These are phyloP conservation scores for Drymodes brunneopygia DNA, from an alignment of 2,113 vertebrate species.

Conservation along the genomic window DNA sequence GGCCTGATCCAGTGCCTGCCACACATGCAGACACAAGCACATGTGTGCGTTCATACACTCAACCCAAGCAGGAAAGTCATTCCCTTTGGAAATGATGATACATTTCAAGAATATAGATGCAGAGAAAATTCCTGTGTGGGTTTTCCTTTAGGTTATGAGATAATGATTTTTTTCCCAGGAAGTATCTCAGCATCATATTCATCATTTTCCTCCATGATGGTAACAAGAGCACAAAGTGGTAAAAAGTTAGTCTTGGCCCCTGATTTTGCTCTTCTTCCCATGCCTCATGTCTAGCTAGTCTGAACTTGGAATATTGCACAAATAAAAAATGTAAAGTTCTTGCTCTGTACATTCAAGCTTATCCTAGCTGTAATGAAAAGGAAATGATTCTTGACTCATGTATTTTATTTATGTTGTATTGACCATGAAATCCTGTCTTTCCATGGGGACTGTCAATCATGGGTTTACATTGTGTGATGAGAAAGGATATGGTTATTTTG, in stretches of 20 bases:
- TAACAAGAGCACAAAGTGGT: background rate
- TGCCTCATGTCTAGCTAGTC: background rate
- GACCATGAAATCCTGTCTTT: background rate
- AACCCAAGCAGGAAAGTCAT: fast-evolving
- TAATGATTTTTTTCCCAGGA: background rate
- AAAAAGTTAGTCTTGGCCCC: background rate
- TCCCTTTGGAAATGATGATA: background rate
- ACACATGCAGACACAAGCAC: fast-evolving
- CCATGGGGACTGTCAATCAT: background rate
- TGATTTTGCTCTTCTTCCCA: background rate
- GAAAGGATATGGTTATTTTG: background rate
- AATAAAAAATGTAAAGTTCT: background rate
- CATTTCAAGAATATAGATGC: background rate
- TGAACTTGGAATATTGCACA: background rate
- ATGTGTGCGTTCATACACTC: fast-evolving
- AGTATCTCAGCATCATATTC: background rate
- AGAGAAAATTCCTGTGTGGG: background rate
- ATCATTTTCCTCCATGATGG: background rate
- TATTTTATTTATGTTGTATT: background rate
- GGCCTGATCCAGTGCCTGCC: background rate
- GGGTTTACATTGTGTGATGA: background rate
- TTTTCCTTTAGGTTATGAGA: background rate
- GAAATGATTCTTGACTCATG: background rate
- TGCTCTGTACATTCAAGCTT: background rate
- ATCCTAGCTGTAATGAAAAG: background rate